Evolutionary conservation across 2,797 vertebrate genomes (phyloP).

Genomic region (Malurus splendens): DNA sequence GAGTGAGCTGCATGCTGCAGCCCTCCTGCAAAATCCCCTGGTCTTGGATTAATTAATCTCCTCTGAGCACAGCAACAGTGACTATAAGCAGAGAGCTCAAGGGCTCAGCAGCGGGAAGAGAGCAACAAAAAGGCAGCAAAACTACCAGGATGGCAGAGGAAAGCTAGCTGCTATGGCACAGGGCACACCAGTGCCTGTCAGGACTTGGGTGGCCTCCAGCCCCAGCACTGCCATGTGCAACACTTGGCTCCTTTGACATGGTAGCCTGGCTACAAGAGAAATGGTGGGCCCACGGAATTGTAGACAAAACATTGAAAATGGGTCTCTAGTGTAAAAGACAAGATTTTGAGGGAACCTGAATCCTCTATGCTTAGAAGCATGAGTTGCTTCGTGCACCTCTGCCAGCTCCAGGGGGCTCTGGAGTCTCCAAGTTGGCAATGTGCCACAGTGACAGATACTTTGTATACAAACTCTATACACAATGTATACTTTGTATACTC

Average conservation of each 20-base stretch:
- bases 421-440: background rate
- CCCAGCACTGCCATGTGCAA: accelerated
- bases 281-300: background rate
- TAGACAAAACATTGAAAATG: background rate
- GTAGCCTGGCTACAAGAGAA: background rate
- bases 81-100: background rate
- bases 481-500: background rate
- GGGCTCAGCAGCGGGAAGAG: background rate
- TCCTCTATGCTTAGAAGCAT: background rate
- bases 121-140: background rate
- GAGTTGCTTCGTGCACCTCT: background rate
- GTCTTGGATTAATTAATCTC: background rate
- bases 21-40: background rate
- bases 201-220: background rate
- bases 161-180: background rate
- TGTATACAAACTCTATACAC: no score
- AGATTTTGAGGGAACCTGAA: background rate
- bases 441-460: background rate
- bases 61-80: background rate
- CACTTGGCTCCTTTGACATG: background rate
- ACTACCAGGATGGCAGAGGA: background rate
- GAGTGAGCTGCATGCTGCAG: background rate
- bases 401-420: background rate
- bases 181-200: accelerated
- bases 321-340: background rate